These are phyloP conservation scores for Urocolius indicus DNA, from an alignment of 2,113 vertebrate species.

Conservation along the genomic window DNA sequence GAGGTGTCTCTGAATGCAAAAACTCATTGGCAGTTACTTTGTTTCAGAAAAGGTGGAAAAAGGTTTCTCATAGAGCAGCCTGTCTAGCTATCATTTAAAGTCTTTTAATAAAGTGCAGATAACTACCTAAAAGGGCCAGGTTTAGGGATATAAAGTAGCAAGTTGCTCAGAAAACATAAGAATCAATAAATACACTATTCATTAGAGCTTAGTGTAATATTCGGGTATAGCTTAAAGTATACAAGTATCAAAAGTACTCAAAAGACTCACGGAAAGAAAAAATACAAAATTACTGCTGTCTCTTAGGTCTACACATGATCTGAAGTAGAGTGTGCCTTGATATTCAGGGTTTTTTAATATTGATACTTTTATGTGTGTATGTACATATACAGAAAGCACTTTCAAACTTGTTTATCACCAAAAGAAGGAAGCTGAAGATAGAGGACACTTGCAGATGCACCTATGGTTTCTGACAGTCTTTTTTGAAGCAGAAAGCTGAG, in stretches of 20 bases:
- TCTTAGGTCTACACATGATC: background rate
- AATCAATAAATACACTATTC: background rate
- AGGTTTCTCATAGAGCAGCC: background rate
- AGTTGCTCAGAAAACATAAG: background rate
- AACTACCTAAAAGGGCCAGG: background rate
- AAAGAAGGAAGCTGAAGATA: background rate
- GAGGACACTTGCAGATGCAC: background rate
- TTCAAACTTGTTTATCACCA: background rate
- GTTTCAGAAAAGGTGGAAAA: background rate
- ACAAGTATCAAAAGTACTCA: background rate
- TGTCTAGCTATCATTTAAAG: background rate
- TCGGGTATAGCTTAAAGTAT: background rate
- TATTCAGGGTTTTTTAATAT: background rate
- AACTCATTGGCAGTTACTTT: background rate
- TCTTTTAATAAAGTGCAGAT: background rate
- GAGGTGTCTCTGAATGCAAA: background rate
- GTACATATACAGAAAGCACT: background rate
- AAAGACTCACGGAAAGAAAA: background rate
- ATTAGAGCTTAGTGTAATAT: background rate
- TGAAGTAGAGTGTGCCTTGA: background rate
- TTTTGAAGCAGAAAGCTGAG: background rate
- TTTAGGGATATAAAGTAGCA: background rate
- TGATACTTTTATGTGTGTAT: background rate
- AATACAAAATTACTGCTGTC: background rate
- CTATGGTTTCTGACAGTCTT: background rate